Conservation (phyloP, 2,113 vertebrate species). For the Numida meleagris region DNA sequence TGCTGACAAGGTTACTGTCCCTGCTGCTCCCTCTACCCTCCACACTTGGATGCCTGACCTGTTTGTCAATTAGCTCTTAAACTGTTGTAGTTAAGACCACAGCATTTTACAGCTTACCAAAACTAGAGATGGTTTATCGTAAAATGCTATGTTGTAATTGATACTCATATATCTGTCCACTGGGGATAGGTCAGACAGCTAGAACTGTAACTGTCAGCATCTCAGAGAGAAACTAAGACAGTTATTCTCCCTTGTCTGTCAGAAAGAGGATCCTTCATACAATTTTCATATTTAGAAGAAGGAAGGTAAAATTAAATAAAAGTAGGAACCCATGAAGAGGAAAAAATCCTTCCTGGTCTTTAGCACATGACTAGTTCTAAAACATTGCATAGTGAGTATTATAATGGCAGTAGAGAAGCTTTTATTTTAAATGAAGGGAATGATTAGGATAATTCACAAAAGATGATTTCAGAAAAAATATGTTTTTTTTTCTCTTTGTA, state of each 20-base stretch:
- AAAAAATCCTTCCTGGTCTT: not conserved
- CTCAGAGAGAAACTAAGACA: not conserved
- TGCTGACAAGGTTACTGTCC: not conserved
- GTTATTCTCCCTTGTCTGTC: not conserved
- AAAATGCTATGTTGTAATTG: not conserved
- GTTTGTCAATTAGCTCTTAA: not conserved
- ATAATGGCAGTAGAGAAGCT: not conserved
- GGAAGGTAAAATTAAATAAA: not conserved
- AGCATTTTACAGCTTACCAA: not conserved
- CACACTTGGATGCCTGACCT: not conserved
- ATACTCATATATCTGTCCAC: accelerated
- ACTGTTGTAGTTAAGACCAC: not conserved
- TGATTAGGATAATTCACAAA: not conserved
- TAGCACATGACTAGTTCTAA: not conserved
- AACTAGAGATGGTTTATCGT: not conserved
- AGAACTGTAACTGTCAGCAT: not conserved
- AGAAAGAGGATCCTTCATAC: not conserved
- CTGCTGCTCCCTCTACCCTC: not conserved
- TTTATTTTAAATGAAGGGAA: not conserved
- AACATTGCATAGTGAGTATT: not conserved
- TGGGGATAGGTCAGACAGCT: too few species aligned
- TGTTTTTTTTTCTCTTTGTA: not conserved
- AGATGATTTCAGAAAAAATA: not conserved
- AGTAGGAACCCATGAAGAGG: not conserved
- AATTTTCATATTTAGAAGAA: not conserved